A percentile compares a stretch with the other conserved stretches of the same genome.
Evolutionary conservation across 2,888 invertebrate species (phyloP).

Genomic region (Parapristionchus giblindavisi): DNA sequence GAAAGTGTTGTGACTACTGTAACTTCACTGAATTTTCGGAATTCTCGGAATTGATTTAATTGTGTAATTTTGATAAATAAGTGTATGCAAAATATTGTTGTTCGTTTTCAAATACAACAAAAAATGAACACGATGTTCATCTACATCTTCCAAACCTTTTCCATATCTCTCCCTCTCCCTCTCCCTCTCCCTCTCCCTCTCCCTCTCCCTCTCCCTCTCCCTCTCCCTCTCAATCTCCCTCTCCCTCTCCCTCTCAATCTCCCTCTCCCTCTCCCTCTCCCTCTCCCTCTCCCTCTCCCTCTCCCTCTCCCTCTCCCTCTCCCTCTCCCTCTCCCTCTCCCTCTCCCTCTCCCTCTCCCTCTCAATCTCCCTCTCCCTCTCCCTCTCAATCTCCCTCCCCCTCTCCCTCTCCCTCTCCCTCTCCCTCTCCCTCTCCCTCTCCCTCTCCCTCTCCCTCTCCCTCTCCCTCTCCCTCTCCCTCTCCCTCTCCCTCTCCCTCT

Average conservation of each 20-base stretch:
- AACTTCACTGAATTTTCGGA: too few species aligned
- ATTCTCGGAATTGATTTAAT: too few species aligned
- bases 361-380: too few species aligned
- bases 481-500: neutral
- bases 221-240: too few species aligned
- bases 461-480: neutral
- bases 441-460: neutral
- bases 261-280: slow-evolving; percentile 39
- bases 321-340: neutral
- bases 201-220: slow-evolving; percentile 39
- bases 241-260: too few species aligned
- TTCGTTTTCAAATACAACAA: too few species aligned
- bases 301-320: neutral
- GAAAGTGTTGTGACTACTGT: too few species aligned
- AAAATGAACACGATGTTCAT: neutral
- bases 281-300: slow-evolving; percentile 31
- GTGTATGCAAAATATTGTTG: too few species aligned
- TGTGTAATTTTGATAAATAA: too few species aligned
- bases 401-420: neutral
- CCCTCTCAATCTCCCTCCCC: too few species aligned
- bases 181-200: neutral
- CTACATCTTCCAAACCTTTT: neutral
- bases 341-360: slow-evolving; percentile 6
- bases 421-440: neutral
- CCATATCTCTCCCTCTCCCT: too few species aligned